Evolutionary conservation across 2,888 invertebrate genomes (phyloP).

Genomic region (Epinotia ramella): DNA sequence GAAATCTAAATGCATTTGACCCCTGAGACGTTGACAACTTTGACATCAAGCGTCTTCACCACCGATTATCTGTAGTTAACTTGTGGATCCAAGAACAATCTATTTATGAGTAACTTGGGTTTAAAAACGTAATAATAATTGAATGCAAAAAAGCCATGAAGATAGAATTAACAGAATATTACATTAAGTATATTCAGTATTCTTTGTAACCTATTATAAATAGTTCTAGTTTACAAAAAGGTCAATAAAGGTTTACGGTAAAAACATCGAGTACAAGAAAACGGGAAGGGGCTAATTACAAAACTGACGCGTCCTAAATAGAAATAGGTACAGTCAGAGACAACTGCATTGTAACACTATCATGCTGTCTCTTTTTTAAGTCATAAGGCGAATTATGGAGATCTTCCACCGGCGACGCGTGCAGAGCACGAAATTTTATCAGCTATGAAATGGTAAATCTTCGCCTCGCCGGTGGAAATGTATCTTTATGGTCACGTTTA

Average conservation of each 20-base stretch:
- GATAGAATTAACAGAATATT: constrained; percentile 7
- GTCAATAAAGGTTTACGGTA: neutral
- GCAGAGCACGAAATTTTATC: neutral
- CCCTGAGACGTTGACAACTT: neutral
- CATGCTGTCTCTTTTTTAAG: neutral
- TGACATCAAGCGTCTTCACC: neutral
- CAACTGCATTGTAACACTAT: neutral
- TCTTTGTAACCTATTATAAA: constrained; percentile 27
- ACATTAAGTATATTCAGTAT: constrained; percentile 12
- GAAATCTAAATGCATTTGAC: neutral
- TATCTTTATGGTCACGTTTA: neutral
- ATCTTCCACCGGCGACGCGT: neutral
- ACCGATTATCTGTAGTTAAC: neutral
- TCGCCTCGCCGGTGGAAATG: neutral
- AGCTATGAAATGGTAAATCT: neutral
- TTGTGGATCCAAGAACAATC: too few species aligned
- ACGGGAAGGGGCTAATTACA: neutral
- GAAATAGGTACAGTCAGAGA: neutral
- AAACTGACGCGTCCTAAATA: neutral
- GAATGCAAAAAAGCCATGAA: neutral
- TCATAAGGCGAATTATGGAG: neutral
- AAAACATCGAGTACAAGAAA: neutral
- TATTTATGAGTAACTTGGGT: too few species aligned
- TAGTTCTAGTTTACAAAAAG: constrained; percentile 2
- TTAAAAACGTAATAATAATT: neutral